Conservation (phyloP, 2,113 vertebrate genomes). For the Siniperca chuatsi region DNA sequence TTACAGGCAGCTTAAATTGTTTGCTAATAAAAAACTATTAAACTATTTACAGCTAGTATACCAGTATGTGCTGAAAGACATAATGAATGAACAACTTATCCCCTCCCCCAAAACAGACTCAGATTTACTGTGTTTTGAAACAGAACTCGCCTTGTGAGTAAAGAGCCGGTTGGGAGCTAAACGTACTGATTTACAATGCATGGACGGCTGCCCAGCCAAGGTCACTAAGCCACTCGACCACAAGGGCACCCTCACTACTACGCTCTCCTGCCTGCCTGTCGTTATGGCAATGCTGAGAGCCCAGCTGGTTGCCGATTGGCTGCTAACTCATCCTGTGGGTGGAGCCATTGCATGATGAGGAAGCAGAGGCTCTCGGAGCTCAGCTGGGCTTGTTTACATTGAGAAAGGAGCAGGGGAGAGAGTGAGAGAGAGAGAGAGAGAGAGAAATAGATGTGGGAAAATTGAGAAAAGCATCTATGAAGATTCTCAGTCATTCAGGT, state of each 20-base stretch:
- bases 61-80: neutral
- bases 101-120: neutral
- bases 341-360: constrained; percentile 51
- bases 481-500: neutral
- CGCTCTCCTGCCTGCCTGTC: constrained; percentile 48
- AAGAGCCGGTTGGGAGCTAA: constrained; percentile 33
- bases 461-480: constrained; percentile 2
- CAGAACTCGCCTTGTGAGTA: constrained; percentile 2
- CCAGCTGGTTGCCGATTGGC: constrained; percentile 62
- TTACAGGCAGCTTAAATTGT: neutral
- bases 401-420: constrained; percentile 33
- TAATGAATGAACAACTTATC: constrained; percentile 3
- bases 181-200: constrained; percentile 61
- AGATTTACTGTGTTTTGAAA: constrained; percentile 1
- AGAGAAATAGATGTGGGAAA: neutral
- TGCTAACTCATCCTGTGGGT: constrained; percentile 52
- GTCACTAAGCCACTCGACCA: constrained; percentile 70
- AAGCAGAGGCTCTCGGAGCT: constrained; percentile 56
- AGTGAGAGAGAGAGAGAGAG: neutral
- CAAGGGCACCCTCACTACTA: constrained; percentile 68
- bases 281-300: constrained; percentile 65
- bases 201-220: constrained; percentile 63
- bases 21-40: neutral
- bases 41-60: neutral
- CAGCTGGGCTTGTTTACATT: constrained; percentile 80